These are phyloP conservation scores for Desmodus rotundus DNA, from an alignment of 2,113 vertebrate species.

Conservation along the genomic window DNA sequence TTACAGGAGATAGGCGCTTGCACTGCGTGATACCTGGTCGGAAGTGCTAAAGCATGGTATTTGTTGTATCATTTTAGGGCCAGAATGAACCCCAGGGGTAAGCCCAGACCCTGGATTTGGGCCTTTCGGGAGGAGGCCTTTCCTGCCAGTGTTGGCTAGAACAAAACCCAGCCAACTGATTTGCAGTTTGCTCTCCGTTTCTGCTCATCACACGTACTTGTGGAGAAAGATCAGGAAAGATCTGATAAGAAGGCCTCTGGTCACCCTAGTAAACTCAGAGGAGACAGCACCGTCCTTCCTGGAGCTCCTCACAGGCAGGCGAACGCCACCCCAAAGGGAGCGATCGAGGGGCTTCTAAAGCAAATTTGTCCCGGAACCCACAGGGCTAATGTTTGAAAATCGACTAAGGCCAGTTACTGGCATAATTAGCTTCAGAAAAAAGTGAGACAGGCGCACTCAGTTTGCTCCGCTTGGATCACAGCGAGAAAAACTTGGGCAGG, in stretches of 20 bases:
- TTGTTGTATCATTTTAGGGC: neutral
- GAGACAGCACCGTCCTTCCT: accelerated
- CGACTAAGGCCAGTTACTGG: neutral
- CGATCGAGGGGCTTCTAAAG: neutral
- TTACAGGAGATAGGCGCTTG: no score
- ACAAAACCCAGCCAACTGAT: neutral
- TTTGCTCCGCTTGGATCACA: no score
- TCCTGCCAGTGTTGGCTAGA: neutral
- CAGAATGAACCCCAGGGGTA: neutral
- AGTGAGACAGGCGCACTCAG: accelerated
- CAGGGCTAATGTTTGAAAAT: neutral
- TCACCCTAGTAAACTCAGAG: no score
- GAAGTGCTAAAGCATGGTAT: neutral
- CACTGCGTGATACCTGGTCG: neutral
- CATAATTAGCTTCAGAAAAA: neutral
- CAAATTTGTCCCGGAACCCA: neutral
- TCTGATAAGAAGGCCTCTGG: neutral
- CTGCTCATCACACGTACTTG: neutral
- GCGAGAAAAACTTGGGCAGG: no score
- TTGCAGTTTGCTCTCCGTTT: no score
- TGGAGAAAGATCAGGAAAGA: neutral
- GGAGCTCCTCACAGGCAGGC: neutral
- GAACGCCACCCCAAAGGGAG: accelerated
- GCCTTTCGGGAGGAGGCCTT: neutral
- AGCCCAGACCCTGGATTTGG: neutral